Base-by-base conservation (phyloP, 2,113 vertebrate genomes). In the Antechinus stuartii region DNA sequence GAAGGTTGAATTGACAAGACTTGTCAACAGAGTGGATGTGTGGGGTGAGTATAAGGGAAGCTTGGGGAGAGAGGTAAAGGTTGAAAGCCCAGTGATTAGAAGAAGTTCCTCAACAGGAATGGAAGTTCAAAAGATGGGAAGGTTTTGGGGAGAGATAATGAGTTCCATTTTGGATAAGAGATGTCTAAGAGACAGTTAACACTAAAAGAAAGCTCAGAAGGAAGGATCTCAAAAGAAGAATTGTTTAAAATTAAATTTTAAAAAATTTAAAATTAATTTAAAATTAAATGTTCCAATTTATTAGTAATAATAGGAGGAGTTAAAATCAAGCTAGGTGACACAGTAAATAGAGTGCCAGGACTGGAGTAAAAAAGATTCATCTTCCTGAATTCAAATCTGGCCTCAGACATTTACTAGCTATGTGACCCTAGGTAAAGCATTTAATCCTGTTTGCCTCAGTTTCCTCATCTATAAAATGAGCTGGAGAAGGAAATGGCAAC, bases 1-100 rank as follows among this genome's bases (percentile, higher is more conserved):
- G 94, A 96, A 95, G 26, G 30, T 90, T 26, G 90, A 92, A 26
- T 90, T 93, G 94, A 50, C 12, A 95, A 89, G 57, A 94, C 57
- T 96, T 92, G 54, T 89, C 54, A 52, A 90, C 54, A 91, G 90
- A 76, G 53, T 53, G 61, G 90, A 91, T 46, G 54, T 95, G 89
- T 90, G 92, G 92, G 46, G 90, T 89, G 57, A 89, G 92, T 89
- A 89, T 94, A 92, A 96, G 57, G 91, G 76, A 95, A 50, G 57
- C 89, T 50, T 91, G 35, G n/a, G 91, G 92, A 92, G 55, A 49
- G 94, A 92, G 46, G 95, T 61, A 23, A 84, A 89, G 35, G 92
- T 30, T 92, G 89, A 54, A 90, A 90, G 93, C 52, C 90, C 8
- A 6, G 93, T 30, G 25, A 92, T 68, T 91, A n/a, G 56, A 68